Evolutionary conservation across 2,113 vertebrate genomes (phyloP).

Genomic region (Oryzias woworae): DNA sequence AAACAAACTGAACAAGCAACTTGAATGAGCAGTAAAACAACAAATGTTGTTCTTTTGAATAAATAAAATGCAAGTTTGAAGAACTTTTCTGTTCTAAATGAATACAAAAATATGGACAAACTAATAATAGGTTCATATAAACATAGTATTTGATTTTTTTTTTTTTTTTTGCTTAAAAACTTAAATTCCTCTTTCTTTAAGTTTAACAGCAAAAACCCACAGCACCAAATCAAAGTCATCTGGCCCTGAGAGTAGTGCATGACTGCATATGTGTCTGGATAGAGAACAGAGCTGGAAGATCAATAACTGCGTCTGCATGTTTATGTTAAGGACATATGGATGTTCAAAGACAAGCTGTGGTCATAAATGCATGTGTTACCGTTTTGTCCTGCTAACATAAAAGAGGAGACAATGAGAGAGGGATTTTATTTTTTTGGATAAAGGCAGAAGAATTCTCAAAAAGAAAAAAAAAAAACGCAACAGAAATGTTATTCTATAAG

Average conservation of each 20-base stretch:
- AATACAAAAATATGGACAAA: too few species aligned
- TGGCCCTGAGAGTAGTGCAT: constrained; percentile 20
- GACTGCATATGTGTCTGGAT: constrained; percentile 15
- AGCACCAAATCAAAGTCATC: constrained; percentile 44
- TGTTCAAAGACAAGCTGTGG: constrained; percentile 46
- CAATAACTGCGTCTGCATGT: constrained; percentile 25
- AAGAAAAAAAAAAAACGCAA: constrained; percentile 6
- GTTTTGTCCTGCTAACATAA: constrained; percentile 22
- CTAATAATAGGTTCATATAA: too few species aligned
- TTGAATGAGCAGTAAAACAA: too few species aligned
- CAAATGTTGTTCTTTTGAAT: too few species aligned
- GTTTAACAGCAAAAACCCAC: constrained; percentile 33
- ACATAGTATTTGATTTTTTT: constrained; percentile 20
- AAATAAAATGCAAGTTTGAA: too few species aligned
- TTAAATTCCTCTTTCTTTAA: constrained; percentile 20
- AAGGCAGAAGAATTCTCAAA: not conserved
- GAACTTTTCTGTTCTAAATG: too few species aligned
- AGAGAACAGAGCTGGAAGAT: constrained; percentile 14
- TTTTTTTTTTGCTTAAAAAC: constrained; percentile 41
- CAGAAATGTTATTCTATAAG: constrained; percentile 31
- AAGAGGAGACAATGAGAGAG: constrained; percentile 7
- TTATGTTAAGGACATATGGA: constrained; percentile 38
- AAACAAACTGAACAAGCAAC: too few species aligned
- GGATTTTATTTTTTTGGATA: not conserved
- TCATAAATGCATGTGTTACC: constrained; percentile 29